phyloP scores from a whole-genome alignment of 2,797 vertebrate genomes.

The Lemur catta region DNA sequence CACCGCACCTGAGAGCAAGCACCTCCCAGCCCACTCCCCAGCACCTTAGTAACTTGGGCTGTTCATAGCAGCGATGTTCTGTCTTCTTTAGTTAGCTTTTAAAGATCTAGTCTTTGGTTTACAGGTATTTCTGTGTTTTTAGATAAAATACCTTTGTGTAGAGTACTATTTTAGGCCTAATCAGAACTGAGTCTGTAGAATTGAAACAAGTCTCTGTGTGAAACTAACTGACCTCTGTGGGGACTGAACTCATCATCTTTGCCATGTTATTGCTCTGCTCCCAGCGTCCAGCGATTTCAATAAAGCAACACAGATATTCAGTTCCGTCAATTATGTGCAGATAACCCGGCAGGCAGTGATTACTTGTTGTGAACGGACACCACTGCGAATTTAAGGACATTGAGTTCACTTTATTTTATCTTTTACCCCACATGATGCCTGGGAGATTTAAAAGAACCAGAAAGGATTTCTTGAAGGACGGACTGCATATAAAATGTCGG shows the following conservation, averaged over 20 bases:
- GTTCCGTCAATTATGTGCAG: neutral
- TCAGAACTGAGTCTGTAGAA: neutral
- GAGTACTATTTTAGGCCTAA: neutral
- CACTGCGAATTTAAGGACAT: neutral
- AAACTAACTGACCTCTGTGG: neutral
- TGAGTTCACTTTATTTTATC: neutral
- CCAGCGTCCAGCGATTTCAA: neutral
- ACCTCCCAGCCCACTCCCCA: neutral
- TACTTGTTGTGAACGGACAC: neutral
- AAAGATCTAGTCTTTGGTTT: neutral
- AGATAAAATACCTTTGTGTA: neutral
- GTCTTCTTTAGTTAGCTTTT: neutral
- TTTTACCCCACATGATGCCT: neutral
- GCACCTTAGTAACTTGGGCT: neutral
- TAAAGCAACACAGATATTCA: neutral
- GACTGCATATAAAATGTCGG: neutral
- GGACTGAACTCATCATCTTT: rapidly evolving
- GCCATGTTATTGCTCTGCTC: rapidly evolving
- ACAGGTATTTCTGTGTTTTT: neutral
- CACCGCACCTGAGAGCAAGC: rapidly evolving
- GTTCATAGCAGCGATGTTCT: rapidly evolving
- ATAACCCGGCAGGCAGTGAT: rapidly evolving
- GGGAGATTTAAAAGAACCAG: neutral
- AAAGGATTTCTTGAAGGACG: neutral
- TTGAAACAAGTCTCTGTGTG: neutral